Base-by-base conservation (phyloP, 2,888 invertebrate species). In the Harpagoxenus sublaevis region DNA sequence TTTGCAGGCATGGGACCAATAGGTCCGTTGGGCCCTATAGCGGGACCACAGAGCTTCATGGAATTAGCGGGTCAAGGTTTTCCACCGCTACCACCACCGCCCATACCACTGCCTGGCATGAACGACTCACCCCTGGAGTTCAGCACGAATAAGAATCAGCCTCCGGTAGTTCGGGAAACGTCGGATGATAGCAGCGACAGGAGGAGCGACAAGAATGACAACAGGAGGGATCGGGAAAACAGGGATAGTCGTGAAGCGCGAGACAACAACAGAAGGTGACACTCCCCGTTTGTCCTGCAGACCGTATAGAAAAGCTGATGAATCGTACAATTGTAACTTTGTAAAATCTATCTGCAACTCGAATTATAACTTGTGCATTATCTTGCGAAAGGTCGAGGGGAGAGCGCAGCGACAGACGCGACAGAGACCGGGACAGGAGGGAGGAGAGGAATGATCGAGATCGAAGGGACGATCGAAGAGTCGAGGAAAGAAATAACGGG, bases 51-150 rank as follows among this genome's bases (percentile, higher is more conserved):
- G 84, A 93, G 94, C 84, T 95, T 95, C 66, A 95, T 95, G 93
- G 95, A 95, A 86, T 83, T 95, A 70, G 92, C 95, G 15, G 92
- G 94, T 83, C 95, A 94, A 88, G 94, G 95, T 51, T 95, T 95
- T 88, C 93, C 94, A 35, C 94, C 94, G 10, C 70, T 95, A 53
- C 94, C 95, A 74, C 94, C 95, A 62, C 94, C 95, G 4, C 93
- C 94, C 0, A 90, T 95, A 88, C 91, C 95, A 42, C 86, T 95
- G 60, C 95, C 96, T n/a, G 96, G 96, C 1, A 95, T 96, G 93
- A 96, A 96, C 88, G 96, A 97, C 91, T 95, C 95, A 35, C 97
- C 97, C 0, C 93, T 97, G 68, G 96, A 97, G 91, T 97, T 97
- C 93, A 96, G 96, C 90, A 96, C 95, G 57, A 96, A 96, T 89